Evolutionary conservation across 2,113 vertebrate species (phyloP), one percentile per base, ranked within the genome.

Genomic region (Rhea americana): DNA sequence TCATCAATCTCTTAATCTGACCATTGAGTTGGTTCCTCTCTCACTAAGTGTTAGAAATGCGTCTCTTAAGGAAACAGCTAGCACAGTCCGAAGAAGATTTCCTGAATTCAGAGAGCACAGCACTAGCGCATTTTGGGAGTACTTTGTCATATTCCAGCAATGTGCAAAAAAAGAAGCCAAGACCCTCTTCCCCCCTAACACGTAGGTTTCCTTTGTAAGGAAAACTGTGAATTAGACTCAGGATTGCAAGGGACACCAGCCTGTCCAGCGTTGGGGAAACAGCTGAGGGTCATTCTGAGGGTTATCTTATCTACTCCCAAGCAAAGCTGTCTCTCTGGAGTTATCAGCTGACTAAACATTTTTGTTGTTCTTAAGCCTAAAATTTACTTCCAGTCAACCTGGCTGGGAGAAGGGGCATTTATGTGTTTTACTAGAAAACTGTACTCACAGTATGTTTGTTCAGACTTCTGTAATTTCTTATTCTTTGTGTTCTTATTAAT

Each of bases 21-120:
- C 21, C 43, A 91, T 59, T 55, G 67, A 96, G 81, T 85, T 87
- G 4, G 35, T 80, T 85, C 70, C 50, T 63, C 50, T 63, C 55
- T 89, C 61, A 65, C 45, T 20, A 58, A 73, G 18, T 35, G 74
- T 37, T 6, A 73, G 25, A 87, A 85, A 50, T 20, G 41, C n/a
- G 35, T 50, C 18, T 74, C 39, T 82, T 63, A 47, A 48, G 76
- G 63, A 72, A 73, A 8, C 47, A 87, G 73, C 21, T 13, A 56
- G 26, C 3, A 5, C 53, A 80, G 53, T 5, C 19, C 78, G 73
- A 53, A 65, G 20, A 59, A 28, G 9, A 67, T 66, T 85, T 89
- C 58, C 26, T 6, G 26, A 76, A 66, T 50, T 21, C 30, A 67
- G 24, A 55, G 9, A 74, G 26, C 6, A 73, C 25, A 55, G 41